phyloP scores from a whole-genome alignment of 1,140 invertebrate species.

The Teleogryllus occipitalis region DNA sequence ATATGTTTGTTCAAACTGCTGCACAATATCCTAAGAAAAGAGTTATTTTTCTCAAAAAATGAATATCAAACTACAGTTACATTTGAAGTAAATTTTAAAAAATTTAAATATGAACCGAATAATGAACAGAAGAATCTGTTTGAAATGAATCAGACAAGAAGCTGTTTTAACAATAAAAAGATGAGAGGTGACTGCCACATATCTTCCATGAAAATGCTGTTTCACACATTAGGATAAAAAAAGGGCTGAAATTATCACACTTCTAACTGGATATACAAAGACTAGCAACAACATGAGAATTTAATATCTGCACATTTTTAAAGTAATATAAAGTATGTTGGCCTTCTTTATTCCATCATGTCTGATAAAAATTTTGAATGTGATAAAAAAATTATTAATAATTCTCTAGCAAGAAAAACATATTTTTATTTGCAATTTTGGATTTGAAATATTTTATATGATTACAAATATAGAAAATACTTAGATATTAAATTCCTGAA shows the following conservation, averaged over 20 bases:
- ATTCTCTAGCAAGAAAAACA: too few species aligned
- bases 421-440: too few species aligned
- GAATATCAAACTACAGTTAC: not conserved
- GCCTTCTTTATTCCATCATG: not conserved
- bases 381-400: too few species aligned
- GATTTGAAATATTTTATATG: too few species aligned
- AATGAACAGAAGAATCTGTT: not conserved
- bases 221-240: too few species aligned
- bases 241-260: too few species aligned
- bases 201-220: too few species aligned
- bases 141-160: not conserved
- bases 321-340: not conserved
- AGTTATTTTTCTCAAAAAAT: not conserved
- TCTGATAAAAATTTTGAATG: not conserved
- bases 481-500: too few species aligned
- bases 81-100: not conserved
- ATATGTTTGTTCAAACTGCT: conserved; percentile 37
- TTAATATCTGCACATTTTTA: not conserved
- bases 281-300: not conserved
- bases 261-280: not conserved
- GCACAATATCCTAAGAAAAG: conserved; percentile 27
- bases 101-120: not conserved
- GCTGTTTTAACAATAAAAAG: not conserved
- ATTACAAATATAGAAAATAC: too few species aligned
- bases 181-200: too few species aligned